Evolutionary conservation across 1,140 invertebrate species (phyloP).

Genomic region (Anthonomus grandis): DNA sequence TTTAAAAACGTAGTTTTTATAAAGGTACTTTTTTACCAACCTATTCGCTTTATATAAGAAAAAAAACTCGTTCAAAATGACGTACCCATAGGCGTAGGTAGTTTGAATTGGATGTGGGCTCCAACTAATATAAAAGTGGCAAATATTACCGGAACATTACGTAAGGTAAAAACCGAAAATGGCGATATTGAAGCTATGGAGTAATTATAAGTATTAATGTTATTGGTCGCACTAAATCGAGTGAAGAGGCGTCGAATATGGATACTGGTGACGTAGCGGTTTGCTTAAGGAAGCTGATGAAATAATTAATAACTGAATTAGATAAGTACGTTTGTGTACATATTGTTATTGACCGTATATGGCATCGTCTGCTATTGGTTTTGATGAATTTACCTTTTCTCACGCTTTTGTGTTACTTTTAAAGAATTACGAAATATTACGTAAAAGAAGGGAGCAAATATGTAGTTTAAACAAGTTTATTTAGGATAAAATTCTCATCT

Average conservation of each 20-base stretch:
- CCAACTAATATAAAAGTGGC: constrained; percentile 21
- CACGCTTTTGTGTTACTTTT: no score
- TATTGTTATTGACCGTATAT: not conserved
- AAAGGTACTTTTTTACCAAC: no score
- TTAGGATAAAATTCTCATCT: not conserved
- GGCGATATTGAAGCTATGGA: constrained; percentile 21
- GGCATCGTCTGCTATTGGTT: not conserved
- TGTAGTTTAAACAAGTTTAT: no score
- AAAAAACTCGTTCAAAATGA: no score
- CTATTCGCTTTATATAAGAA: no score
- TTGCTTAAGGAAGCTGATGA: constrained; percentile 5
- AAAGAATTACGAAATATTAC: not conserved
- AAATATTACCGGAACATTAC: constrained; percentile 22
- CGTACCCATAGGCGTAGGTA: constrained; percentile 23
- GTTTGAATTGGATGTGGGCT: constrained; percentile 16
- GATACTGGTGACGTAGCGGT: not conserved
- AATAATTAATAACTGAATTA: constrained; percentile 10
- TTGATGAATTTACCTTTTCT: no score
- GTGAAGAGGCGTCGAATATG: constrained; percentile 19
- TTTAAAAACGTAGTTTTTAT: no score
- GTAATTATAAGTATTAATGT: constrained; percentile 21
- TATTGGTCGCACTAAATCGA: constrained; percentile 15
- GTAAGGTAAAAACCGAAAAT: constrained; percentile 21
- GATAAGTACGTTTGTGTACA: constrained; percentile 2
- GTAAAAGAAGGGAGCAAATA: no score